Evolutionary conservation across 2,797 vertebrate species (phyloP).

Genomic region (Falco berigora): DNA sequence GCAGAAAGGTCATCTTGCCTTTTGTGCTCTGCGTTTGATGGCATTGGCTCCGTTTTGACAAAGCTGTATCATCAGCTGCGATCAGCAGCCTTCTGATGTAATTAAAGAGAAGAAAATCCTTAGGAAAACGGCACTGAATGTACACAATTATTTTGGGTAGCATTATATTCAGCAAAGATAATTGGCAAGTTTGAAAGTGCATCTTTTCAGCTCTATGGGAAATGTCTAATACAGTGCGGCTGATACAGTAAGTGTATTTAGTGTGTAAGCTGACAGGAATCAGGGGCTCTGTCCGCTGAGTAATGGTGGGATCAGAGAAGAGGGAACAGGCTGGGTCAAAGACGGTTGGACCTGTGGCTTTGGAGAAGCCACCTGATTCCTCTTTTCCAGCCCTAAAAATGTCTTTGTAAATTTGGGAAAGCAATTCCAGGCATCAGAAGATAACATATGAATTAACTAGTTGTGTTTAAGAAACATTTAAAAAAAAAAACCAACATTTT

Average conservation of each 20-base stretch:
- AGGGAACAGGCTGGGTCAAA: background rate
- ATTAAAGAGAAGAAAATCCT: slow-evolving; percentile 17
- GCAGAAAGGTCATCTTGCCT: background rate
- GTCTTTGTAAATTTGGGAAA: background rate
- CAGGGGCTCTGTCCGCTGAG: background rate
- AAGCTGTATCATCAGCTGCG: background rate
- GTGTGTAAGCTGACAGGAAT: background rate
- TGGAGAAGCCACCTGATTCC: background rate
- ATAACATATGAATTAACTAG: background rate
- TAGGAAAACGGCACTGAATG: background rate
- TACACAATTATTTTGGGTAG: background rate
- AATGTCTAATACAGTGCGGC: background rate
- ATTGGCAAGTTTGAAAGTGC: slow-evolving; percentile 26
- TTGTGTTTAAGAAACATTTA: background rate
- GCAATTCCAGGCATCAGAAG: background rate
- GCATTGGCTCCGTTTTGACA: background rate
- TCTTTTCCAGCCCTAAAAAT: background rate
- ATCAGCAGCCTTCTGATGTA: background rate
- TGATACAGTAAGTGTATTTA: background rate
- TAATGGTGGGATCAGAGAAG: background rate
- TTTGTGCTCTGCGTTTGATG: background rate
- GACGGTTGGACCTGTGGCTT: background rate
- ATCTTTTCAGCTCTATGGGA: background rate
- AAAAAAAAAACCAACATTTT: background rate
- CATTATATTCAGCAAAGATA: slow-evolving; percentile 32